Evolutionary conservation across 2,888 invertebrate genomes (phyloP).

Genomic region (Antheraea yamamai): DNA sequence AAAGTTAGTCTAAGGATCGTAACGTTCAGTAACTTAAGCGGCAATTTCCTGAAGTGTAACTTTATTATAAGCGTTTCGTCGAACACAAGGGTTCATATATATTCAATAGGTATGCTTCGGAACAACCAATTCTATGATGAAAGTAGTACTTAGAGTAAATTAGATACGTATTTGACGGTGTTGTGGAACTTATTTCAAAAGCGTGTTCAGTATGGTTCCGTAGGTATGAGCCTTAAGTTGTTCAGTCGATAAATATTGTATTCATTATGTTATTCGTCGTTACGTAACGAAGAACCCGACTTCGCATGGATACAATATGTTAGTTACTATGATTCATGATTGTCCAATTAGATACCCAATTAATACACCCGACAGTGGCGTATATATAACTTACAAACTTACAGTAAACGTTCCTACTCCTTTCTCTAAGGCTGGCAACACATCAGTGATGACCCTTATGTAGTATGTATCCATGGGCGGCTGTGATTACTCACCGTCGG

Average conservation of each 20-base stretch:
- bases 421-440: too few species aligned
- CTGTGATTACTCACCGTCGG: too few species aligned
- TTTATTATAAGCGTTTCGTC: constrained; percentile 52
- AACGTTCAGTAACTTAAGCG: constrained; percentile 42
- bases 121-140: constrained; percentile 24
- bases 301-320: too few species aligned
- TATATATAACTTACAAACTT: too few species aligned
- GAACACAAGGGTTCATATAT: constrained; percentile 39
- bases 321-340: too few species aligned
- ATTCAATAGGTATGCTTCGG: background rate
- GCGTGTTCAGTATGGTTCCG: background rate
- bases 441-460: too few species aligned
- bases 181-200: constrained; percentile 18
- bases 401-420: too few species aligned
- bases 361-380: too few species aligned
- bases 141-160: constrained; percentile 28
- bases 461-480: too few species aligned
- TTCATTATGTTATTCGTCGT: background rate
- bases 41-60: constrained; percentile 57
- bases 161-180: constrained; percentile 26
- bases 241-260: background rate
- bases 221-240: background rate
- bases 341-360: too few species aligned
- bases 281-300: too few species aligned
- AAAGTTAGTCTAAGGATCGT: constrained; percentile 47